Base-by-base conservation (phyloP, 2,797 vertebrate genomes). In the Spinibarbus caldwelli region DNA sequence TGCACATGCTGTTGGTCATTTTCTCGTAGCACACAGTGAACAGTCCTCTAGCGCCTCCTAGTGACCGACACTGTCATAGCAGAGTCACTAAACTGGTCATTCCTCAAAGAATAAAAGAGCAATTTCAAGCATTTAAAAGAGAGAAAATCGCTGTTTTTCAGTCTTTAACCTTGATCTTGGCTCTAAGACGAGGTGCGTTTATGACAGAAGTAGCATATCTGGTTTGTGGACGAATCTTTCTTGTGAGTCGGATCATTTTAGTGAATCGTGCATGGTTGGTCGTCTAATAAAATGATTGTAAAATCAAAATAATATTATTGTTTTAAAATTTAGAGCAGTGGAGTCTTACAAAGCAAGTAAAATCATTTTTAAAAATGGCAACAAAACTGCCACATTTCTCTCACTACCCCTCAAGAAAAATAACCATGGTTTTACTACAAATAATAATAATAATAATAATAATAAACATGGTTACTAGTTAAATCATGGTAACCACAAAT, bases 11-110 rank as follows among this genome's bases (percentile, higher is more conserved):
- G 21, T 36, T 29, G 5, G 26, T 57, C 14, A 4, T 59, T 15
- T n/a, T 23, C 9, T 21, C 21, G 26, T 31, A 10, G 68, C 36
- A 19, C 11, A n/a, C 34, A 12, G 7, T 75, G 23, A 41, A 80
- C 43, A 45, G 94, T 92, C 87, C 90, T 90, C 90, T 92, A 93
- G 91, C 93, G 94, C 88, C 94, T 92, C 92, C 94, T 94, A 91
- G 89, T 94, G 94, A 91, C 85, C 0, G 2, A 0, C 26, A 49
- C 31, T 26, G 19, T 66, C 23, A 77, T 29, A 38, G 8, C 73
- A 43, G 59, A 11, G 1, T 5, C 43, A n/a, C 70, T 29, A 31
- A 19, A n/a, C 4, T 73, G 71, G 9, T 34, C 19, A 75, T 34
- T 2, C 15, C 31, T 68, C 23, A 47, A 21, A 17, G 38, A 70